Percentiles rank a stretch among this genome's conserved stretches.
Evolutionary conservation across 2,888 invertebrate species (phyloP).

Genomic region (Timandra comae): DNA sequence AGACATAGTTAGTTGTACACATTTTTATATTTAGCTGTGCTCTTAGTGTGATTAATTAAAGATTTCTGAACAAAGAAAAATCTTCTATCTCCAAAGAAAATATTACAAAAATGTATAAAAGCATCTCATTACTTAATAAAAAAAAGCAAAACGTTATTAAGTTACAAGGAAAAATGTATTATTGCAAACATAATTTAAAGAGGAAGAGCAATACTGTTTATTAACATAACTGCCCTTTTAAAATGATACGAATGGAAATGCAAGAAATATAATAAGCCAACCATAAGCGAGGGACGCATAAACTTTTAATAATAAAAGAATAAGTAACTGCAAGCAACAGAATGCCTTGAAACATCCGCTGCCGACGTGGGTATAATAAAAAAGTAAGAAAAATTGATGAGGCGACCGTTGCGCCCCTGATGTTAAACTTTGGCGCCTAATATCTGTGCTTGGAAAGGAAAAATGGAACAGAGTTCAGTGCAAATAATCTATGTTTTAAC

Average conservation of each 20-base stretch:
- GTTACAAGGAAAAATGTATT: too few species aligned
- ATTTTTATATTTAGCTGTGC: too few species aligned
- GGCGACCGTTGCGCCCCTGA: conserved; percentile 27
- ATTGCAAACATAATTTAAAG: too few species aligned
- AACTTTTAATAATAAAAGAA: conserved; percentile 67
- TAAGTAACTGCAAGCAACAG: conserved; percentile 46
- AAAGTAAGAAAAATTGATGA: conserved; percentile 59
- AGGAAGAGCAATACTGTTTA: too few species aligned
- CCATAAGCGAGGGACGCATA: conserved; percentile 38
- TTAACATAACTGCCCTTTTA: conserved; percentile 9
- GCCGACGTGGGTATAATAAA: conserved; percentile 51
- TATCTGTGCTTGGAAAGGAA: conserved; percentile 9
- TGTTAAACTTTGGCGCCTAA: conserved; percentile 13
- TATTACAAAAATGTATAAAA: too few species aligned
- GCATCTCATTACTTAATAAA: too few species aligned
- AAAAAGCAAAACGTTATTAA: too few species aligned
- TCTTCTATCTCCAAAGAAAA: too few species aligned
- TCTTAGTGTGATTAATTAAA: too few species aligned
- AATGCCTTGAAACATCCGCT: conserved; percentile 48
- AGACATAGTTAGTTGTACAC: too few species aligned
- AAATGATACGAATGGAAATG: conserved; percentile 3
- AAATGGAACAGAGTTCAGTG: conserved; percentile 11
- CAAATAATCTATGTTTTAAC: conserved; percentile 12
- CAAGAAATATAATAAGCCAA: conserved; percentile 1
- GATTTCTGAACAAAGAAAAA: too few species aligned